Evolutionary conservation across 2,888 invertebrate species (phyloP).

Genomic region (Caenorhabditis sinica): DNA sequence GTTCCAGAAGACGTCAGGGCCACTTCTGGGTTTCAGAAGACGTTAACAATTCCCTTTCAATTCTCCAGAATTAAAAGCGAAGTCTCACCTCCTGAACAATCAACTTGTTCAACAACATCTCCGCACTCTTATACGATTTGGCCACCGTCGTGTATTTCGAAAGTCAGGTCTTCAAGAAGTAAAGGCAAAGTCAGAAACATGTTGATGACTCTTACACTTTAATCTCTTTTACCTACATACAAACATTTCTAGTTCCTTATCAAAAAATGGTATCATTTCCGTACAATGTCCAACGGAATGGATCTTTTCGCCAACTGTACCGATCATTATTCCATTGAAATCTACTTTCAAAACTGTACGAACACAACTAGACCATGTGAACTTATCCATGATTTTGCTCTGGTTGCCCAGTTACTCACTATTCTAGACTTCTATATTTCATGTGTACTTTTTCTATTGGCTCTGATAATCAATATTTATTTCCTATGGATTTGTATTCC

Average conservation of each 20-base stretch:
- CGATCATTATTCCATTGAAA: conserved; percentile 39
- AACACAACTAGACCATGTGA: conserved; percentile 47
- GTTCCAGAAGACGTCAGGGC: too few species aligned
- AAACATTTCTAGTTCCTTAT: neutral
- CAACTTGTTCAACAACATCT: too few species aligned
- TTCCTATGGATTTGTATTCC: conserved; percentile 39
- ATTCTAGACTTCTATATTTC: conserved; percentile 44
- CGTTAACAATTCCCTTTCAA: too few species aligned
- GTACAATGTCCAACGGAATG: conserved; percentile 7
- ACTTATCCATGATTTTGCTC: conserved; percentile 25
- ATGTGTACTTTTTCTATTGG: conserved; percentile 28
- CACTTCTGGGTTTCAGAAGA: too few species aligned
- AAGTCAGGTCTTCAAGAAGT: too few species aligned
- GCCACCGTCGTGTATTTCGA: too few species aligned
- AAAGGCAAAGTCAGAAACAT: too few species aligned
- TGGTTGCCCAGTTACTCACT: conserved; percentile 13
- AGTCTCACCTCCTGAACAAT: too few species aligned
- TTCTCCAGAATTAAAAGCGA: too few species aligned
- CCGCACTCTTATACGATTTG: too few species aligned
- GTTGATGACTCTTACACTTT: conserved; percentile 1
- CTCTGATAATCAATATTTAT: conserved; percentile 34
- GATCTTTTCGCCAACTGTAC: conserved; percentile 45
- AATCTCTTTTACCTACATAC: neutral
- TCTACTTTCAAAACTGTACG: conserved; percentile 41
- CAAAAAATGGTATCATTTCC: conserved; percentile 25